Conservation (phyloP, 1,140 invertebrate species). For the Bombus haemorrhoidalis region DNA sequence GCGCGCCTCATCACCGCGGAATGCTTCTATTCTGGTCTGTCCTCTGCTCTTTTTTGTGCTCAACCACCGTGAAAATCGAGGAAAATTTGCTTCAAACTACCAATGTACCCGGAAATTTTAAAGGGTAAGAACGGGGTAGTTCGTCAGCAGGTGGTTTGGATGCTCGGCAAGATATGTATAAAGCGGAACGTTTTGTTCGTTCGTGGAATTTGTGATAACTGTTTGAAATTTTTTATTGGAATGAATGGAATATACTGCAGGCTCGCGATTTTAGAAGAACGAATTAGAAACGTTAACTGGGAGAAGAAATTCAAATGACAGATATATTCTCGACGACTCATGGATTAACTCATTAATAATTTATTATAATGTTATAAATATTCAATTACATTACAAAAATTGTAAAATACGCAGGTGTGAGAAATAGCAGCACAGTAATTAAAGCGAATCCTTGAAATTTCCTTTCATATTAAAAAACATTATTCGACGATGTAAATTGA, state of each 20-base stretch:
- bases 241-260: no score
- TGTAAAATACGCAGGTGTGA: no score
- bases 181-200: neutral
- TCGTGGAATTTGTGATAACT: neutral
- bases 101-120: neutral
- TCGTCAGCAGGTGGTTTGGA: neutral
- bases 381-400: no score
- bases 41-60: neutral
- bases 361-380: no score
- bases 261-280: neutral
- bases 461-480: neutral
- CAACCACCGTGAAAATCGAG: neutral
- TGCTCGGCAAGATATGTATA: no score
- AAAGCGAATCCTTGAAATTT: neutral
- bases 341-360: no score
- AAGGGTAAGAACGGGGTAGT: neutral
- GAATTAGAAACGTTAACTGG: neutral
- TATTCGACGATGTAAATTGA: neutral
- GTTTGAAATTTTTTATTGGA: no score
- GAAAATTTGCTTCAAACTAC: neutral
- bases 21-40: conserved; percentile 1
- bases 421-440: neutral
- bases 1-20: conserved; percentile 65
- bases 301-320: neutral
- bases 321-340: no score